Conservation (phyloP, 2,888 invertebrate genomes). For the Willowsia nigromaculata region DNA sequence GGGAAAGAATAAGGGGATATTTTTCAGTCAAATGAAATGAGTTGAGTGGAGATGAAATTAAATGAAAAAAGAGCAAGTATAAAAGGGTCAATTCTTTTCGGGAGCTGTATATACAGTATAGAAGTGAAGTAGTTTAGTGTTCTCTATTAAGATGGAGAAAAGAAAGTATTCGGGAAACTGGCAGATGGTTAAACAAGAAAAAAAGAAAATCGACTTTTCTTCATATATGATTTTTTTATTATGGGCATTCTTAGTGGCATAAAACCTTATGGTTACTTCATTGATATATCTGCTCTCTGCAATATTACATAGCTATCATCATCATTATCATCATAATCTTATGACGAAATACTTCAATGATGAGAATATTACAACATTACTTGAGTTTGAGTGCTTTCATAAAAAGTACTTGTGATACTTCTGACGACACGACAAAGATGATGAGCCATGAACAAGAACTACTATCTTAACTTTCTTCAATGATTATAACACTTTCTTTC, state of each 20-base stretch:
- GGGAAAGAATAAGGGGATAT: not conserved
- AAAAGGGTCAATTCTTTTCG: not conserved
- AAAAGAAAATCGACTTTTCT: not conserved
- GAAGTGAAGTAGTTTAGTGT: not conserved
- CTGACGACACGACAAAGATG: not conserved
- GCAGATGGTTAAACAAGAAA: slow-evolving; percentile 6
- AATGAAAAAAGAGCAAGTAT: slow-evolving; percentile 1
- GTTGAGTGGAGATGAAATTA: slow-evolving; percentile 36
- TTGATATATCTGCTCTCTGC: not conserved
- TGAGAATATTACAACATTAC: not conserved
- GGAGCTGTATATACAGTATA: not conserved
- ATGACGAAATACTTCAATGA: not conserved
- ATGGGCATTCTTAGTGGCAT: not conserved
- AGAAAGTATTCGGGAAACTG: not conserved
- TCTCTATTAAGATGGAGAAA: not conserved
- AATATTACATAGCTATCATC: not conserved
- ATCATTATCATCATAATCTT: not conserved
- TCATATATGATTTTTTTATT: not conserved
- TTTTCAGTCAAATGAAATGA: slow-evolving; percentile 54
- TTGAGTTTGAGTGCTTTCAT: not conserved
- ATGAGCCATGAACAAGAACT: not conserved
- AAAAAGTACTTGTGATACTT: not conserved
- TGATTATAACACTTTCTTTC: not conserved
- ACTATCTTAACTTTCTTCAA: not conserved
- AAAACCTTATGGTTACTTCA: not conserved